Conservation (phyloP, 2,113 vertebrate species). For the Anarhynchus alexandrinus region DNA sequence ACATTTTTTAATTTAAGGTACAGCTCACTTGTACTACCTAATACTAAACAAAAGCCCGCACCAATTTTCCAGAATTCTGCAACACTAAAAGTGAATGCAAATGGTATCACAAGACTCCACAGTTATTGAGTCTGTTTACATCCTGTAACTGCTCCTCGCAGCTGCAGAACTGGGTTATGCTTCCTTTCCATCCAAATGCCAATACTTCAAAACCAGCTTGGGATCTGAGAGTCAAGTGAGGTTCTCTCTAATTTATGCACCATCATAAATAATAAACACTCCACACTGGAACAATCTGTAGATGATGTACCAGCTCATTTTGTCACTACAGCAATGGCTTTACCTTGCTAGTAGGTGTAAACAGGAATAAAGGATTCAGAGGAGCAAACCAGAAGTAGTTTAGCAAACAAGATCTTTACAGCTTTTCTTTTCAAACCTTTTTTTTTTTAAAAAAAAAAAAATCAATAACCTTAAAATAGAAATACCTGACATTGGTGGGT, state of each 20-base stretch:
- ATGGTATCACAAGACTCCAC: not conserved
- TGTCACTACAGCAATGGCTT: not conserved
- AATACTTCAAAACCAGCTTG: not conserved
- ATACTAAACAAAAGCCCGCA: not conserved
- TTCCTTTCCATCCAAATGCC: conserved; percentile 4
- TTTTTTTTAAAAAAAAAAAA: not conserved
- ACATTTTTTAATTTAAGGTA: not conserved
- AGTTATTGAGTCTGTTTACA: not conserved
- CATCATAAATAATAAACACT: not conserved
- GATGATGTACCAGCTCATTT: not conserved
- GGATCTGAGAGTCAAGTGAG: not conserved
- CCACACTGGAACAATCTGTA: not conserved
- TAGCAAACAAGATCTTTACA: not conserved
- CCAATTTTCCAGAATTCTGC: not conserved
- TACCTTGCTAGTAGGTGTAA: not conserved
- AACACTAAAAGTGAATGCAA: not conserved
- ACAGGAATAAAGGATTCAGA: conserved; percentile 1
- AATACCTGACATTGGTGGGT: not conserved
- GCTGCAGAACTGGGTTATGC: not conserved
- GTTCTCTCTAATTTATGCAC: not conserved
- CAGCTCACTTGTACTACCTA: not conserved
- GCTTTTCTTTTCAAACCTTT: not conserved
- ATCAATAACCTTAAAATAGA: conserved; percentile 37
- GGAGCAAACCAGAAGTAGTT: not conserved
- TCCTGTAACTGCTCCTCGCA: not conserved